These are phyloP conservation scores for Augochlora pura DNA, from an alignment of 1,140 invertebrate genomes.

Conservation along the genomic window DNA sequence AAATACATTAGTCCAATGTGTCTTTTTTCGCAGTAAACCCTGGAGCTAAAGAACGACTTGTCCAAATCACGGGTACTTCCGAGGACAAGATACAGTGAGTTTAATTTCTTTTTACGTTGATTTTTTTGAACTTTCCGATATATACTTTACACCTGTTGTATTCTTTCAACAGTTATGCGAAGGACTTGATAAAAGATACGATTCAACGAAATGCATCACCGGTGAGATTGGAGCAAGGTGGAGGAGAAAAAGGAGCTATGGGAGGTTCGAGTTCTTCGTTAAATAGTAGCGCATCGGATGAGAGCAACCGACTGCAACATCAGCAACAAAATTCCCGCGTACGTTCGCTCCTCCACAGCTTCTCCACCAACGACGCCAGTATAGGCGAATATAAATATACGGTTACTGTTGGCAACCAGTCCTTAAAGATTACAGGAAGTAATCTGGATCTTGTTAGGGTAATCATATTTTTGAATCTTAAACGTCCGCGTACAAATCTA, in stretches of 20 bases:
- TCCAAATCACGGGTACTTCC: constrained; percentile 94
- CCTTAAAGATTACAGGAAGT: constrained; percentile 90
- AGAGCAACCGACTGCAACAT: constrained; percentile 80
- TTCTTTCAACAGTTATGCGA: constrained; percentile 86
- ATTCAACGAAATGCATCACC: constrained; percentile 95
- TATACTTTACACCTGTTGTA: constrained; percentile 1
- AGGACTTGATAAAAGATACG: constrained; percentile 94
- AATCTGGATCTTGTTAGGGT: constrained; percentile 92
- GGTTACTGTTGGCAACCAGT: constrained; percentile 88
- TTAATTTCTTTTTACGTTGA: neutral
- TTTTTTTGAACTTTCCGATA: constrained; percentile 8
- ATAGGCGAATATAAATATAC: constrained; percentile 93
- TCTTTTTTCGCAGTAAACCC: constrained; percentile 88
- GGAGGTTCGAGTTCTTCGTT: constrained; percentile 85
- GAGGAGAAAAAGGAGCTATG: constrained; percentile 82
- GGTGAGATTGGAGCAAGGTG: constrained; percentile 85
- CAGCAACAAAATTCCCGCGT: constrained; percentile 71
- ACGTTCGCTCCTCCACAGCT: constrained; percentile 86
- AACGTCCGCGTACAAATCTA: neutral
- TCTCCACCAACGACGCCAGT: constrained; percentile 90
- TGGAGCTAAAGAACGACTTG: constrained; percentile 94
- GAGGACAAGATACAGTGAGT: constrained; percentile 95
- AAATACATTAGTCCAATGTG: constrained; percentile 18
- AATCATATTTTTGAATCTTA: constrained; percentile 65
- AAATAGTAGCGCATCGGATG: constrained; percentile 88